Evolutionary conservation across 2,797 vertebrate genomes (phyloP).

Genomic region (Poliocrania exsul): DNA sequence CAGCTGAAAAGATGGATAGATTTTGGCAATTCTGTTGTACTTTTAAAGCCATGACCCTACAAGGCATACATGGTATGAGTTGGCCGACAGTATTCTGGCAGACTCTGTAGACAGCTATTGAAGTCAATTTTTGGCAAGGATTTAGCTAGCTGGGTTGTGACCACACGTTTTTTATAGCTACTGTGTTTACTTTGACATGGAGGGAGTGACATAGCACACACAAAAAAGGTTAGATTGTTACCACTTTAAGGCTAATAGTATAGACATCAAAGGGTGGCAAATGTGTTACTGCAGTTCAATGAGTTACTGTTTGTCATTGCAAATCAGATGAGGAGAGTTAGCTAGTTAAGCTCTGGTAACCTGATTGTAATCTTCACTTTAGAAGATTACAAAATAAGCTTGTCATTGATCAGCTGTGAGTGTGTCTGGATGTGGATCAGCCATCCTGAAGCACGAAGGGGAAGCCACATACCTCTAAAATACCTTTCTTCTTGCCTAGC

Average conservation of each 20-base stretch:
- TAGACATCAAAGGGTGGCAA: background rate
- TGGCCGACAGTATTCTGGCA: background rate
- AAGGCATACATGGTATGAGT: background rate
- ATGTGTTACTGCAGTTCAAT: background rate
- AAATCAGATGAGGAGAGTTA: background rate
- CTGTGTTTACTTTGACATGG: conserved; percentile 20
- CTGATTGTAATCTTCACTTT: background rate
- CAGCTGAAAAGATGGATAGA: background rate
- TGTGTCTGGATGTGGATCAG: background rate
- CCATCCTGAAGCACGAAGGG: background rate
- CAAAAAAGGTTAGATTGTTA: background rate
- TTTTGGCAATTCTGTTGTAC: conserved; percentile 19
- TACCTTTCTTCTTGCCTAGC: background rate
- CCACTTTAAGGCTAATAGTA: background rate
- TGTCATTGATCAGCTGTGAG: background rate
- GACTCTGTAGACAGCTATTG: background rate
- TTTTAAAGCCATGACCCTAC: conserved; percentile 21
- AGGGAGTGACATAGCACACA: background rate
- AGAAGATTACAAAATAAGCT: background rate
- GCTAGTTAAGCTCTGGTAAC: background rate
- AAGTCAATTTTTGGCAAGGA: conserved; percentile 26
- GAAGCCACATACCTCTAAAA: background rate
- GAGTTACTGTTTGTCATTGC: background rate
- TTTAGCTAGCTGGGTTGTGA: conserved; percentile 9
- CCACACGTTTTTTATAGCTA: background rate